Conservation (phyloP, 2,797 vertebrate genomes). For the Aselliscus stoliczkanus region DNA sequence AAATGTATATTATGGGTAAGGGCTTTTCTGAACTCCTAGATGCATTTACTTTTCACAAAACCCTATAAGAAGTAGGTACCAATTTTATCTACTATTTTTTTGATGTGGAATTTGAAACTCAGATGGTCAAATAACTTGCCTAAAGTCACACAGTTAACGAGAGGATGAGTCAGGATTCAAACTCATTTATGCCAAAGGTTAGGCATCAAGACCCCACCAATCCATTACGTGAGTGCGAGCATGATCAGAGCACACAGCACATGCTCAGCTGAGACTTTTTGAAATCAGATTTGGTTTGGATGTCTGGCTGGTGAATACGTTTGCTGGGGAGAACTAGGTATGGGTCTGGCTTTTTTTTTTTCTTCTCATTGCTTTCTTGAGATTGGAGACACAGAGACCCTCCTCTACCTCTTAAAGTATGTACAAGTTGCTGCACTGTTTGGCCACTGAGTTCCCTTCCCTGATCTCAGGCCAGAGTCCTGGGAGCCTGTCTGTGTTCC, state of each 20-base stretch:
- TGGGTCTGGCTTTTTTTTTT: background rate
- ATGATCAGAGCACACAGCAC: rapidly evolving
- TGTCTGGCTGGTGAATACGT: background rate
- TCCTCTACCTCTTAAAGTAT: background rate
- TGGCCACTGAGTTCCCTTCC: background rate
- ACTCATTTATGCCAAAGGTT: background rate
- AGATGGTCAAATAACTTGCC: background rate
- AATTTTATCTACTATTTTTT: background rate
- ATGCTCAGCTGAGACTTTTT: background rate
- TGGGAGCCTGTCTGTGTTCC: background rate
- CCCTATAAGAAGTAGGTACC: background rate
- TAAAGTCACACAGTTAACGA: background rate
- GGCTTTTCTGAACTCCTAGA: background rate
- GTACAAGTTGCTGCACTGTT: background rate
- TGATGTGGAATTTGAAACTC: background rate
- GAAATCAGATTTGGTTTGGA: background rate
- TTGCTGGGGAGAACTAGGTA: background rate
- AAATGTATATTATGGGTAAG: background rate
- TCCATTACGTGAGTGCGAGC: background rate
- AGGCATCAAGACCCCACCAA: background rate
- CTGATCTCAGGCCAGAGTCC: background rate
- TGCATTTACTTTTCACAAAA: background rate
- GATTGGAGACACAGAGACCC: background rate
- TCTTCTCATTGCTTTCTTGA: background rate
- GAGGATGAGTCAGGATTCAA: background rate